Percentiles rank a stretch among this genome's conserved stretches.
Conservation (phyloP, 2,113 vertebrate species). For the Entelurus aequoreus region DNA sequence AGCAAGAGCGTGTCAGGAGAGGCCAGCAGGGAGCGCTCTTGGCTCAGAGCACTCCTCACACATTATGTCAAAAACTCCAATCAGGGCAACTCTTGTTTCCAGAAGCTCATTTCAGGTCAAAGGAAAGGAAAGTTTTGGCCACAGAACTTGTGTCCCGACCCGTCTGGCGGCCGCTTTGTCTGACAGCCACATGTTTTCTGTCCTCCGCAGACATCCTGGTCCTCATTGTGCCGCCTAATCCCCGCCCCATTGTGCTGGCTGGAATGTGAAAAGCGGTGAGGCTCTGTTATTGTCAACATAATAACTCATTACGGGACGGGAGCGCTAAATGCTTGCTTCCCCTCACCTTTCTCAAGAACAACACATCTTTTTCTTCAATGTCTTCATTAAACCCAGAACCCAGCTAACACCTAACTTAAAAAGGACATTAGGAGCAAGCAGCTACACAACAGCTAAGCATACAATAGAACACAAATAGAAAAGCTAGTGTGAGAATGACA, state of each 20-base stretch:
- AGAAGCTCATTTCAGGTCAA: slow-evolving; percentile 10
- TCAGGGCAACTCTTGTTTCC: background rate
- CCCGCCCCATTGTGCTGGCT: slow-evolving; percentile 43
- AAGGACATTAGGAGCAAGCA: too few species aligned
- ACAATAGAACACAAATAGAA: too few species aligned
- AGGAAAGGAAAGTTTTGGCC: slow-evolving; percentile 13
- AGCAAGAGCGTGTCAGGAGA: slow-evolving; percentile 36
- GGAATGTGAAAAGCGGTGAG: slow-evolving; percentile 54
- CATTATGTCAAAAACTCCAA: background rate
- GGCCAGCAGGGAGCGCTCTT: slow-evolving; percentile 10
- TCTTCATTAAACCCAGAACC: too few species aligned
- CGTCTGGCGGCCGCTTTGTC: slow-evolving; percentile 15
- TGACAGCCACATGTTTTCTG: slow-evolving; percentile 43
- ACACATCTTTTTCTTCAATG: too few species aligned
- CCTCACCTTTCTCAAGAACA: too few species aligned
- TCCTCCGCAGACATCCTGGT: slow-evolving; percentile 35
- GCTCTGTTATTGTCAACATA: slow-evolving; percentile 25
- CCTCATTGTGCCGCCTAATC: slow-evolving; percentile 58
- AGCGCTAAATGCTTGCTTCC: too few species aligned
- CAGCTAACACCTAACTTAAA: too few species aligned
- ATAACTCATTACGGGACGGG: slow-evolving; percentile 20
- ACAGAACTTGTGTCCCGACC: slow-evolving; percentile 21
- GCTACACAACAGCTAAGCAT: too few species aligned
- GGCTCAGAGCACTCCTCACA: background rate
- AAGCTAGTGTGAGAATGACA: too few species aligned